Evolutionary conservation across 2,113 vertebrate genomes (phyloP), one percentile per base, ranked within the genome.

Genomic region (Butorides virescens): DNA sequence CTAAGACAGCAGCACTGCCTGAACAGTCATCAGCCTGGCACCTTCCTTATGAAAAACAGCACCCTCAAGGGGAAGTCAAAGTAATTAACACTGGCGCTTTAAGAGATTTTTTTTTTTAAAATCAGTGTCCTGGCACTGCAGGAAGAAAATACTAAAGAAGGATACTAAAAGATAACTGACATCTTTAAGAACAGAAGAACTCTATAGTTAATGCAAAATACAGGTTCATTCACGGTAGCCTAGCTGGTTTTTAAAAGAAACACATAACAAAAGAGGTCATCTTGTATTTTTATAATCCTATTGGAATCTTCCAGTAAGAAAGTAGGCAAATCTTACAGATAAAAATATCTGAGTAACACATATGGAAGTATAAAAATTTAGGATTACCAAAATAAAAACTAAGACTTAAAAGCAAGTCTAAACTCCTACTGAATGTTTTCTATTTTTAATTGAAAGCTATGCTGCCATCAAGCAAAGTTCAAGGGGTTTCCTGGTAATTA

Each of bases 31-130:
- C 53, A n/a, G 59, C 1, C 79, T 67, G 83, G 68, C 65, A 86
- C 65, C 42, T n/a, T 32, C 63, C 63, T 44, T 44, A 1, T 0
- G 0, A 15, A 29, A 50, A 74, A 1, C 2, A 2, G 23, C 20
- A 5, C 76, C 58, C 50, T 50, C 37, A 58, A 67, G 61, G 77
- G 68, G 59, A 59, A 82, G 17, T 3, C 59, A 18, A 8, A 59
- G 26, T 11, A n/a, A 82, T 78, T 36, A 42, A 52, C 18, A 13
- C 39, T 37, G 76, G 18, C 65, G 37, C 52, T 76, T 30, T 20
- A 15, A 77, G 7, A 62, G 21, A 27, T 46, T 47, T 47, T 47
- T 47, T 37, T 37, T 42, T 39, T 55, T 6, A 0, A 36, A 62
- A 52, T 61, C 37, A 9, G 4, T 13, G 9, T 42, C 42, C 13